Base-by-base conservation (phyloP, 2,797 vertebrate species). In the Glyptemys insculpta region DNA sequence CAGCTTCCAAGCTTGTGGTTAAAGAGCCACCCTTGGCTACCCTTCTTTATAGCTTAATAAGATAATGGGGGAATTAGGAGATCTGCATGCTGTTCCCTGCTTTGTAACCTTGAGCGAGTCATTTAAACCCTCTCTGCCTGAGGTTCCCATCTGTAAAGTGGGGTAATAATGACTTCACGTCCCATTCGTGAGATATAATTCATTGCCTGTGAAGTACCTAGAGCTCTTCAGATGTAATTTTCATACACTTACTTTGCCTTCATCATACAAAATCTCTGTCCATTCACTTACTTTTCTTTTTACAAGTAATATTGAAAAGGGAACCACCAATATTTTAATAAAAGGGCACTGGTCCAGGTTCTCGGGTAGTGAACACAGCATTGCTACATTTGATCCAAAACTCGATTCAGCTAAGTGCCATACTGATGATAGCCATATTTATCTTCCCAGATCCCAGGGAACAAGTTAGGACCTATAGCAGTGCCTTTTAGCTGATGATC, bases 401-500 rank as follows among this genome's bases (percentile, higher is more conserved):
- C 16, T 31, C 4, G 14, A 3, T 79, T 1, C 2, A 81, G 90
- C 72, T 80, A 21, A 34, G 53, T 0, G 0, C 31, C 83, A 81
- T 87, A 16, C 27, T 88, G 83, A 86, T 76, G 37, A 83, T 78
- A 56, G 47, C 94, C 87, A 81, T 16, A 9, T 87, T 91, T 88
- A 91, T 82, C 80, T 90, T 56, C 49, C 34, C 2, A 14, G 76
- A 72, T 82, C 34, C 78, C 37, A 87, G 62, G 2, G 3, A 91
- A 59, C 44, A 54, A 86, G 47, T 95, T 96, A 95, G 96, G 91
- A 1, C 1, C 49, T 47, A 0, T 44, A 89, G 92, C 83, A 34
- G 85, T 93, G 92, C 88, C 90, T 97, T 96, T 83, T 96, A 95
- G 92, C 95, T 92, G 94, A 95, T 92, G 91, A 83, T 93, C 94